Percentiles rank a stretch among this genome's conserved stretches.
Evolutionary conservation across 2,888 invertebrate species (phyloP).

Genomic region (Drosophila eohydei): DNA sequence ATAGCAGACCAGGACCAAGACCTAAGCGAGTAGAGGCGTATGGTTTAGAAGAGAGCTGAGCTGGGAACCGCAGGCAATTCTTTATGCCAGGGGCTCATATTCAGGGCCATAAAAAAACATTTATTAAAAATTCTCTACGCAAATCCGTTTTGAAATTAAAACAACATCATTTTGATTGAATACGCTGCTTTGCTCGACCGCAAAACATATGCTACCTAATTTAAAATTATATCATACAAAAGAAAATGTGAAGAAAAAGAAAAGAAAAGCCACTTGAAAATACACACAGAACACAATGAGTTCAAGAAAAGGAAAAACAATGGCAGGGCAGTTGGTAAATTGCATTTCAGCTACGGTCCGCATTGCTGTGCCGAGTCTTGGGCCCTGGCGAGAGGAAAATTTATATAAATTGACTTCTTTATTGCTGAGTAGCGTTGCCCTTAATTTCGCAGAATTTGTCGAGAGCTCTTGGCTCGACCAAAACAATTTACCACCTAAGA

Average conservation of each 20-base stretch:
- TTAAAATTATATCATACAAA: slow-evolving; percentile 71
- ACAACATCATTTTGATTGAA: slow-evolving; percentile 82
- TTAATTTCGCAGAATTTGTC: slow-evolving; percentile 76
- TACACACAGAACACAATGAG: slow-evolving; percentile 26
- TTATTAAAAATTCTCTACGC: slow-evolving; percentile 81
- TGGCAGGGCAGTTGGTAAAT: slow-evolving; percentile 67
- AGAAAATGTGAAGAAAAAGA: slow-evolving; percentile 34
- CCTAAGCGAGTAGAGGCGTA: not conserved
- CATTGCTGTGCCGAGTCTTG: slow-evolving; percentile 35
- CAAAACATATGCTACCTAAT: slow-evolving; percentile 81
- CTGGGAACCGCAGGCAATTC: slow-evolving; percentile 48
- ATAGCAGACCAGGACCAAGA: slow-evolving; percentile 18
- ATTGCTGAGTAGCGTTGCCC: slow-evolving; percentile 69
- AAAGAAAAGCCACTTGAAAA: slow-evolving; percentile 66
- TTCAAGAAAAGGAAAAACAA: slow-evolving; percentile 55
- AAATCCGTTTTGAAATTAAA: slow-evolving; percentile 78
- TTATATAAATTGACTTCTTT: slow-evolving; percentile 82
- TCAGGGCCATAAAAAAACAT: slow-evolving; percentile 56
- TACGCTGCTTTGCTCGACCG: slow-evolving; percentile 45
- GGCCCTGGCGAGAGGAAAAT: slow-evolving; percentile 67
- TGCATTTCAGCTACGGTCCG: slow-evolving; percentile 69
- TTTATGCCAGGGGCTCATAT: slow-evolving; percentile 45
- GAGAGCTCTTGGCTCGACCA: slow-evolving; percentile 38
- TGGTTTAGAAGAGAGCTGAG: not conserved
- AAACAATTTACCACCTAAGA: slow-evolving; percentile 78